Evolutionary conservation across 2,113 vertebrate species (phyloP), one percentile per base, ranked within the genome.

Genomic region (Cyprinodon brontotheroides): DNA sequence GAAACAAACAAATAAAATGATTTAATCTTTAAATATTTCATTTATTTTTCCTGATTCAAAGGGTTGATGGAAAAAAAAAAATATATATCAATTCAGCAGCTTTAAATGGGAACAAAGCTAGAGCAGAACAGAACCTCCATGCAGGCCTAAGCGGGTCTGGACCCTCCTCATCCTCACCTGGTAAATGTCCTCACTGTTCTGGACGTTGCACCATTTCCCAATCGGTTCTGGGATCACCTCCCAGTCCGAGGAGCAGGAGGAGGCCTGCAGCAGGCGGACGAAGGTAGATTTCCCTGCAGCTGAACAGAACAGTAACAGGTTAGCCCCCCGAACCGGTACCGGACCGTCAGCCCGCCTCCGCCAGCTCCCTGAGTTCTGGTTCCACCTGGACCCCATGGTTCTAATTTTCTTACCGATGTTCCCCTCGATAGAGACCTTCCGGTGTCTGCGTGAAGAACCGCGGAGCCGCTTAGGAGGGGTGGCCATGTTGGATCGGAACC

Each of bases 341-440:
- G 15, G 4, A 20, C 17, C 50, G 20, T 53, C 50, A 53, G 50
- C 17, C 20, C 7, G 17, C 29, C 29, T 29, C 29, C 1, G 29
- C 29, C 1, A 29, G 29, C 43, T 45, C 9, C 5, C 43, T 3
- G 43, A 45, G 43, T 45, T 45, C 43, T 45, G 43, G 29, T 29
- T 29, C 29, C 29, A 1, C 29, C 29, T 29, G 29, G 29, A 29
- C 29, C 1, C 29, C 29, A 29, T 29, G 29, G 29, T 29, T 29
- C 29, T 29, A 29, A 29, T 29, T 29, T 29, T 29, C 96, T 96
- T 64, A 96, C 96, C 95, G 62, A 96, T 97, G 50, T 96, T 96
- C 8, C 95, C 96, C 76, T 96, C 96, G 37, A 96, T 94, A 0
- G 96, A 95, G 9, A 96, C 39, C 45, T 95, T 96, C 81, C 86